Evolutionary conservation across 2,113 vertebrate species (phyloP).

Genomic region (Sinocyclocheilus rhinocerous): DNA sequence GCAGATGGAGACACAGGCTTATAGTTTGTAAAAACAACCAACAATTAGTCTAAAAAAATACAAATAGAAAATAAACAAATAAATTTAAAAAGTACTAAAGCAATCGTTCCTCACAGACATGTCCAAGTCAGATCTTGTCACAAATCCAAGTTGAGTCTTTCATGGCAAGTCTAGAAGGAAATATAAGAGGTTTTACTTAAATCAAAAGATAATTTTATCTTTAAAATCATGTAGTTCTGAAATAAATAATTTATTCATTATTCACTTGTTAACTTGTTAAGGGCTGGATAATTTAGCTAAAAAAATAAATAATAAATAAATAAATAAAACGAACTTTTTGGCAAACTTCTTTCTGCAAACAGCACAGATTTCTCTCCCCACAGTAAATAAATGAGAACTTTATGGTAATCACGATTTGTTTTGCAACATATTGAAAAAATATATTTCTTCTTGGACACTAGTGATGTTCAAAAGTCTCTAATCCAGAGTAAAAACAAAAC

Average conservation of each 20-base stretch:
- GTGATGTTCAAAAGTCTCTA: background rate
- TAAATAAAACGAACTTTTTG: background rate
- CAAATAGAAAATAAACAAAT: background rate
- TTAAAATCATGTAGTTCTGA: background rate
- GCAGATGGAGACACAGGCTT: background rate
- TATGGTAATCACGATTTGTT: background rate
- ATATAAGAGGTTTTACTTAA: background rate
- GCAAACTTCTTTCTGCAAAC: background rate
- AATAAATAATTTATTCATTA: background rate
- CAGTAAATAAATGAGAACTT: background rate
- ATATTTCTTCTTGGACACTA: background rate
- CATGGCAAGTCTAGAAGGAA: background rate
- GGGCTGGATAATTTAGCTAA: background rate
- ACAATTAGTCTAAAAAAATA: background rate
- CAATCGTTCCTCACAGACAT: background rate
- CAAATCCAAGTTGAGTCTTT: slow-evolving; percentile 3
- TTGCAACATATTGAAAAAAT: background rate
- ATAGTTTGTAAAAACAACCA: background rate
- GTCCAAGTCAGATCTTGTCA: background rate
- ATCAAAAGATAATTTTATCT: background rate
- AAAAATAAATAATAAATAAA: background rate
- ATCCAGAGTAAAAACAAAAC: background rate
- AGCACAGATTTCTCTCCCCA: background rate
- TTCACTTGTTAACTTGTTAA: background rate
- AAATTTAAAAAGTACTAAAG: background rate